Evolutionary conservation across 2,113 vertebrate species (phyloP).

Genomic region (Nibea albiflora): DNA sequence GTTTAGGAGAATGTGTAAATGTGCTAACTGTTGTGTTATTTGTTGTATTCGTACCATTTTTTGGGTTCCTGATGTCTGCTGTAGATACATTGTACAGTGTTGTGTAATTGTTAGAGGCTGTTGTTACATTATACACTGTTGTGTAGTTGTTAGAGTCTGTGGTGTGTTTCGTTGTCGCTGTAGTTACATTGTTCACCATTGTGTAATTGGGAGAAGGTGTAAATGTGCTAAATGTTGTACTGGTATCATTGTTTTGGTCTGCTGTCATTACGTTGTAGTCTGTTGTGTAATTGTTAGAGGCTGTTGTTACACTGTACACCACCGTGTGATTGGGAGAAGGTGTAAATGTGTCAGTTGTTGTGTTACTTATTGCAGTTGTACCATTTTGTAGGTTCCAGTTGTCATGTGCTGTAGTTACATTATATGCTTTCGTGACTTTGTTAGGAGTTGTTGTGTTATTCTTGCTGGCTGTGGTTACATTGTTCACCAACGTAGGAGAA

Average conservation of each 20-base stretch:
- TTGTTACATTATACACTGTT: neutral
- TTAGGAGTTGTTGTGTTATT: neutral
- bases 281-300: conserved; percentile 7
- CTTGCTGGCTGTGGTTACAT: neutral
- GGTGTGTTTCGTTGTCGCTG: neutral
- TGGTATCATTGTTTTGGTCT: no score
- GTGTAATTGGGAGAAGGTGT: neutral
- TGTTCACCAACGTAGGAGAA: neutral
- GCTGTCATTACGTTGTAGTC: no score
- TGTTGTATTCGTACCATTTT: neutral
- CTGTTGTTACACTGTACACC: neutral
- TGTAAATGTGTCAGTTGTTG: neutral
- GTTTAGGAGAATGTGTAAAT: neutral
- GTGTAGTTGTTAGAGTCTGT: neutral
- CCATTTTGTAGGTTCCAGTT: neutral
- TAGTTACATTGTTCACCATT: neutral
- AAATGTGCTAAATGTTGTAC: neutral
- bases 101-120: neutral
- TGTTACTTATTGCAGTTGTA: neutral
- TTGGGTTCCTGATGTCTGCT: neutral
- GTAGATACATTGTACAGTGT: neutral
- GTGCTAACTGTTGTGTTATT: neutral
- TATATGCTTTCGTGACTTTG: neutral
- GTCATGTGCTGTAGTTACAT: neutral
- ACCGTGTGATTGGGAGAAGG: neutral